Evolutionary conservation across 2,113 vertebrate species (phyloP), one percentile per base, ranked within the genome.

Genomic region (Gambusia holbrooki): DNA sequence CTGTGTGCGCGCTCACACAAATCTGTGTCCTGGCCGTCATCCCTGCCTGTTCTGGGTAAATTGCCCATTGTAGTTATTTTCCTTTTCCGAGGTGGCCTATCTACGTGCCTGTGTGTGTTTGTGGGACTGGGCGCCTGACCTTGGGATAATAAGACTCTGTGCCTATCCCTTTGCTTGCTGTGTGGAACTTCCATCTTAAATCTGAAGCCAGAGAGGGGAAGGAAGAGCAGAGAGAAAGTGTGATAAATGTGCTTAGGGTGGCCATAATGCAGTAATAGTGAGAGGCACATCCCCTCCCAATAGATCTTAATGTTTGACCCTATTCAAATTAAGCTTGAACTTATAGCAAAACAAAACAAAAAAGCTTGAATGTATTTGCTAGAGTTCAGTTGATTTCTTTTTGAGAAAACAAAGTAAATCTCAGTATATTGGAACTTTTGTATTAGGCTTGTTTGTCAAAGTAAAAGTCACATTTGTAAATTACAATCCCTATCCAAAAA

Each of bases 41-140:
- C 86, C 83, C 77, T 87, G 87, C 81, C 87, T 92, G 84, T 91
- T 92, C 70, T 88, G 83, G 88, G 84, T 93, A 89, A 93, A 92
- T 92, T 90, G 88, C 88, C 89, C 83, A 90, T 91, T 93, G 90
- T 93, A 89, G 89, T 93, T 84, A 92, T 91, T 91, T 90, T 91
- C 83, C 84, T 83, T 87, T 89, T 90, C 54, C 82, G 72, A 82
- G 86, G 82, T 90, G 83, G 82, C 69, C 79, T 81, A 64, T 89
- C 29, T 89, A 70, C 84, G 68, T 81, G 37, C 35, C 19, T 42
- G 29, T 73, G 72, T 77, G 66, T 69, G 15, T 48, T 35, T 65
- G 70, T 74, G 51, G 7, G 48, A 71, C 28, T 83, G 69, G 69
- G 58, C 75, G 45, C 72, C 79, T 90, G 91, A 92, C 90, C 90